These are phyloP conservation scores for Ophiodon elongatus DNA, from an alignment of 2,113 vertebrate species.

Conservation along the genomic window DNA sequence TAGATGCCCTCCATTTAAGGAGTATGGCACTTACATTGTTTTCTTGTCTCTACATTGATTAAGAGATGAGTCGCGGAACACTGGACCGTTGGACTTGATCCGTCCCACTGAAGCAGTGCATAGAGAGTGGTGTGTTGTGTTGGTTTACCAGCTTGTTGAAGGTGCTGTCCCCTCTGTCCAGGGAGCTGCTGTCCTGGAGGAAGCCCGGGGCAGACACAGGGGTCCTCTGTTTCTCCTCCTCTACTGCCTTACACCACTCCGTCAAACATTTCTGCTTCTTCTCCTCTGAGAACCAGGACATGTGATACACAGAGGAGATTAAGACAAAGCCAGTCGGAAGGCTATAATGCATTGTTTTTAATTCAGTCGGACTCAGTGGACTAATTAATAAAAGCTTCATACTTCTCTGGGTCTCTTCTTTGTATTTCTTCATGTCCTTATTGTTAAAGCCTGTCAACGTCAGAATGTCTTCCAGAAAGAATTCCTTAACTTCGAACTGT, in stretches of 20 bases:
- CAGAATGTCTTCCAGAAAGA: constrained; percentile 96
- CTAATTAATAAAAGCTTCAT: background rate
- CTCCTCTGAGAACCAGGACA: constrained; percentile 82
- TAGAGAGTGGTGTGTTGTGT: background rate
- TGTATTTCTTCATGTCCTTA: constrained; percentile 89
- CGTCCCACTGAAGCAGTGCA: background rate
- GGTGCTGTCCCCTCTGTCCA: constrained; percentile 80
- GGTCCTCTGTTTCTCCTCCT: constrained; percentile 73
- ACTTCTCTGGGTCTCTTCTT: constrained; percentile 91
- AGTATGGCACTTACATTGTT: no score
- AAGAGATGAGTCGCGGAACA: background rate
- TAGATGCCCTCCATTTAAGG: no score
- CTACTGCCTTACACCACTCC: constrained; percentile 89
- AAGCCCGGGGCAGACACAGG: constrained; percentile 52
- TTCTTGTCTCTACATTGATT: background rate
- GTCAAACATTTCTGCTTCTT: constrained; percentile 87
- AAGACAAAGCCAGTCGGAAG: background rate
- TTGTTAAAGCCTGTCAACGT: constrained; percentile 89
- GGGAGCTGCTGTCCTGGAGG: constrained; percentile 78
- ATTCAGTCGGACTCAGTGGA: background rate
- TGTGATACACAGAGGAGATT: background rate
- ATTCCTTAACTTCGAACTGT: constrained; percentile 92
- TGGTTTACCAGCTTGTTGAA: constrained; percentile 86
- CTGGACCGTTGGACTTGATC: background rate
- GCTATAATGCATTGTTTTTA: no score